These are phyloP conservation scores for Elachura formosa DNA, from an alignment of 2,113 vertebrate species.

Conservation along the genomic window DNA sequence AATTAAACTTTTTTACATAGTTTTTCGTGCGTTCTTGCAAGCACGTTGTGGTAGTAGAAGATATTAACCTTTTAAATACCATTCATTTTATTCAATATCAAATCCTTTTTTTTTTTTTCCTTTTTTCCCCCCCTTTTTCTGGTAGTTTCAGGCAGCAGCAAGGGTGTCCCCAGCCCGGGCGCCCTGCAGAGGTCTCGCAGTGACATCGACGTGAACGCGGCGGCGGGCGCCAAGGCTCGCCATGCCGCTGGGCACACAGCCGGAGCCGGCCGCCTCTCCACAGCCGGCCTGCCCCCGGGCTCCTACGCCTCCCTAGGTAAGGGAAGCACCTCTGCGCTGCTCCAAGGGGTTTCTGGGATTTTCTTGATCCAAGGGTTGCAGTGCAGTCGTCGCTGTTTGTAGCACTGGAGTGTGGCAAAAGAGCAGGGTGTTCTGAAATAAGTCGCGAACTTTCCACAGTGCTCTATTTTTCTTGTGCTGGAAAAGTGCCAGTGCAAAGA, in stretches of 20 bases:
- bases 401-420: neutral
- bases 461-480: neutral
- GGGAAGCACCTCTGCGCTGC: neutral
- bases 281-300: constrained; percentile 80
- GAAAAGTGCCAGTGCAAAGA: neutral
- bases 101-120: neutral
- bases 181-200: constrained; percentile 92
- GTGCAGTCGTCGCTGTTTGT: accelerated
- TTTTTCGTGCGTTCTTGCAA: neutral
- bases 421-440: neutral
- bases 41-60: no score
- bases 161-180: constrained; percentile 74
- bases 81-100: neutral
- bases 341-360: accelerated
- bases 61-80: neutral
- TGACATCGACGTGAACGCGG: constrained; percentile 93
- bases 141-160: constrained; percentile 79
- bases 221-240: constrained; percentile 86
- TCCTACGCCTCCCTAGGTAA: constrained; percentile 92
- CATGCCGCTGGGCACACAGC: constrained; percentile 75
- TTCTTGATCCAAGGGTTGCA: neutral
- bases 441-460: neutral
- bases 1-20: accelerated
- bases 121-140: no score
- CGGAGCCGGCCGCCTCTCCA: constrained; percentile 72